Conservation (phyloP, 2,888 invertebrate species). For the Pyrrhia umbra region DNA sequence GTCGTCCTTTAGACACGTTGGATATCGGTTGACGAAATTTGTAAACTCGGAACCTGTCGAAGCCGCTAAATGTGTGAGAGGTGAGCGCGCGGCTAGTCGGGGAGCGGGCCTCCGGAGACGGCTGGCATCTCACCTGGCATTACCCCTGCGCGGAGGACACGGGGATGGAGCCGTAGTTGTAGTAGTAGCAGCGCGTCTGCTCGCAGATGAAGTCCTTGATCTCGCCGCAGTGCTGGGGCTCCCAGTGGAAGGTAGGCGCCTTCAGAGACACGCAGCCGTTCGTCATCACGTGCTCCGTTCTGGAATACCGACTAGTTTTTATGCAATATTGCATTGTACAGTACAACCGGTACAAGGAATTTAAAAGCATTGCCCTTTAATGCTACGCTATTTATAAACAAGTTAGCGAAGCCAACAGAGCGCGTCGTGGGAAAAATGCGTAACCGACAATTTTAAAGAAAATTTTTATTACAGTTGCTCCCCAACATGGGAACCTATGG, state of each 20-base stretch:
- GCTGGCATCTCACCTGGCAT: slow-evolving; percentile 94
- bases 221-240: slow-evolving; percentile 95
- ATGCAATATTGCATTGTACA: slow-evolving; percentile 71
- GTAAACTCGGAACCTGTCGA: slow-evolving; percentile 44
- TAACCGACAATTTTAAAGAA: slow-evolving; percentile 66
- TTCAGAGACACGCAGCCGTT: slow-evolving; percentile 94
- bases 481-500: slow-evolving; percentile 29
- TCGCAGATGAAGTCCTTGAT: slow-evolving; percentile 97
- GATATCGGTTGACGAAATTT: slow-evolving; percentile 42
- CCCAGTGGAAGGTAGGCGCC: slow-evolving; percentile 95
- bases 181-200: slow-evolving; percentile 97
- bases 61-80: slow-evolving; percentile 49
- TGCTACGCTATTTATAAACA: slow-evolving; percentile 63
- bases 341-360: slow-evolving; percentile 63
- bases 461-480: slow-evolving; percentile 43
- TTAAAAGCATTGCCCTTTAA: slow-evolving; percentile 66
- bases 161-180: slow-evolving; percentile 97
- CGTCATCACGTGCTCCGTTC: slow-evolving; percentile 89
- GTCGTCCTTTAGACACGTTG: slow-evolving; percentile 75
- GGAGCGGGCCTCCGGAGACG: slow-evolving; percentile 89
- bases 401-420: slow-evolving; percentile 64
- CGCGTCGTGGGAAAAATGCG: slow-evolving; percentile 68
- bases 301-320: slow-evolving; percentile 88
- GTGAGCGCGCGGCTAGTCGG: slow-evolving; percentile 85
- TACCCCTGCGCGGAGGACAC: slow-evolving; percentile 97